Evolutionary conservation across 2,113 vertebrate species (phyloP), one percentile per base, ranked within the genome.

Genomic region (Lophochroa leadbeateri): DNA sequence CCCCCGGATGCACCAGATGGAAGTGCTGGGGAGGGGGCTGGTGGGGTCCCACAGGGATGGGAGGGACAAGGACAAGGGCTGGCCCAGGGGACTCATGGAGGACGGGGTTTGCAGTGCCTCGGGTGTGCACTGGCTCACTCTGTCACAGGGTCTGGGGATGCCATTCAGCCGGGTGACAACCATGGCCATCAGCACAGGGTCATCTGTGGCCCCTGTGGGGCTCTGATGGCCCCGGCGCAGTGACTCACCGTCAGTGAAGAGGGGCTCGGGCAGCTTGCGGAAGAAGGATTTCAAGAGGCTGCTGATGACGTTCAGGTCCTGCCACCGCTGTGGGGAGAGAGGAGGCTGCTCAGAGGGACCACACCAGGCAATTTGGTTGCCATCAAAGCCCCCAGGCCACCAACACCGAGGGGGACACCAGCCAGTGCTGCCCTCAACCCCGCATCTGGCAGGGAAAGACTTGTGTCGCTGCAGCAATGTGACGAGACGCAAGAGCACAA

Each of bases 271-370:
- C 11, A 99, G 98, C 94, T 99, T 99, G 74, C 99, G 98, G 97
- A 99, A 99, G 98, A 99, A 99, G 69, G 99, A 99, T 92, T 99
- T 99, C 77, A 99, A 97, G 82, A 99, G 98, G 87, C 99, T 99
- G 98, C 99, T 99, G 94, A 99, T 99, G 37, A 99, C 99, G 1
- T 99, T 99, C 94, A 99, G 98, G 92, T 99, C 99, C 96, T 99
- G 99, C 99, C 99, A 99, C 83, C 98, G 98, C 99, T 95, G 94
- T 2, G 67, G 76, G 79, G 81, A 91, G 41, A 85, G 33, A 37
- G 21, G 52, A 24, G 15, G 58, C 46, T 35, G 10, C 31, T 97
- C 87, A 98, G 84, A 24, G 72, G 53, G 55, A 63, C 20, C 55
- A 1, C 11, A 5, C 33, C 1, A 1, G 63, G 35, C 24, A 25